phyloP scores from a whole-genome alignment of 1,140 invertebrate genomes.

The Drosophila truncata region DNA sequence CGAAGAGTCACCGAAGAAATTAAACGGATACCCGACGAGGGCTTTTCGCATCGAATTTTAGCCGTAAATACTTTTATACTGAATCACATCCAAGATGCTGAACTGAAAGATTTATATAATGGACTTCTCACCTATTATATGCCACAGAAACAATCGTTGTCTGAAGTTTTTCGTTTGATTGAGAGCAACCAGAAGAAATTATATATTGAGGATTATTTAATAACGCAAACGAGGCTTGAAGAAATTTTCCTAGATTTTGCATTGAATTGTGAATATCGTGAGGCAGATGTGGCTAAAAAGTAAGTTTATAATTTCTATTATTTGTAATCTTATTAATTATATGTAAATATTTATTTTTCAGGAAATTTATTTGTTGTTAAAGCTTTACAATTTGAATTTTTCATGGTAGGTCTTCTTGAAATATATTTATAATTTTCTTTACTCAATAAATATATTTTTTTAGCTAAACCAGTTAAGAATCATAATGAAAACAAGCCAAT shows the following conservation, averaged over 20 bases:
- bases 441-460: not conserved
- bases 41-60: not conserved
- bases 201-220: constrained; percentile 92
- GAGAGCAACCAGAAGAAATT: constrained; percentile 87
- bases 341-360: not conserved
- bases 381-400: not conserved
- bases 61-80: constrained; percentile 21
- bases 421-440: not conserved
- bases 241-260: constrained; percentile 89
- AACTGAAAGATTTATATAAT: constrained; percentile 89
- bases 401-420: not conserved
- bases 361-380: constrained; percentile 16
- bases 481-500: too few relatives aligned
- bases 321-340: too few relatives aligned
- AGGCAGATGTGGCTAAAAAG: not conserved
- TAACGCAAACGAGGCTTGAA: constrained; percentile 93
- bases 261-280: not conserved
- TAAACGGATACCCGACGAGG: not conserved
- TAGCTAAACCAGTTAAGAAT: not conserved
- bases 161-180: constrained; percentile 90
- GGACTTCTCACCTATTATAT: constrained; percentile 92
- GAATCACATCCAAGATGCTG: not conserved
- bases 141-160: constrained; percentile 87
- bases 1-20: not conserved
- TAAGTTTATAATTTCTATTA: not conserved